Evolutionary conservation across 2,888 invertebrate species (phyloP).

Genomic region (Pecten maximus): DNA sequence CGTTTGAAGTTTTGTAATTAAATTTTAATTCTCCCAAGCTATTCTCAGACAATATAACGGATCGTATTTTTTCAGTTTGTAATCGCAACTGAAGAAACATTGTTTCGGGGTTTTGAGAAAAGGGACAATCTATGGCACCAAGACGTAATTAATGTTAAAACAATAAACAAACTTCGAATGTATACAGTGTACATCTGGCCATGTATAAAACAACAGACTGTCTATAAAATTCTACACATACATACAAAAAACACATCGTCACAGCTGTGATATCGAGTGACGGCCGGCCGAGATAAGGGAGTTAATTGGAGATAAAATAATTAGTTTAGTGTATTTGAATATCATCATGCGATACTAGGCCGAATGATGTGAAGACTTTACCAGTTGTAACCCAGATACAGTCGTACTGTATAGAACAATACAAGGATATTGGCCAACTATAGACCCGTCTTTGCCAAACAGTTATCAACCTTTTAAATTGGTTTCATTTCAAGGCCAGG

Average conservation of each 20-base stretch:
- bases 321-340: neutral
- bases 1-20: neutral
- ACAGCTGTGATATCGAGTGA: neutral
- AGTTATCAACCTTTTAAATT: neutral
- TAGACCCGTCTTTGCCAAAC: neutral
- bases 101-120: neutral
- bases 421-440: neutral
- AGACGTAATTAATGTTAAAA: neutral
- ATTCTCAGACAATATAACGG: neutral
- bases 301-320: neutral
- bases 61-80: neutral
- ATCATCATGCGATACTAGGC: neutral
- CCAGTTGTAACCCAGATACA: neutral
- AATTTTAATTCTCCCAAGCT: neutral
- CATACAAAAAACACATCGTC: neutral
- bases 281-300: neutral
- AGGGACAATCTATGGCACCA: neutral
- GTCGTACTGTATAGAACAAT: neutral
- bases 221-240: neutral
- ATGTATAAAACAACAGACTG: neutral
- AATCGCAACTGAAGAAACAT: neutral
- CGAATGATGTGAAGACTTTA: neutral
- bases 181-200: neutral
- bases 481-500: neutral
- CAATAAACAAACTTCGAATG: neutral